These are phyloP conservation scores for Drosophila neotestacea DNA, from an alignment of 2,888 invertebrate genomes.

Conservation along the genomic window DNA sequence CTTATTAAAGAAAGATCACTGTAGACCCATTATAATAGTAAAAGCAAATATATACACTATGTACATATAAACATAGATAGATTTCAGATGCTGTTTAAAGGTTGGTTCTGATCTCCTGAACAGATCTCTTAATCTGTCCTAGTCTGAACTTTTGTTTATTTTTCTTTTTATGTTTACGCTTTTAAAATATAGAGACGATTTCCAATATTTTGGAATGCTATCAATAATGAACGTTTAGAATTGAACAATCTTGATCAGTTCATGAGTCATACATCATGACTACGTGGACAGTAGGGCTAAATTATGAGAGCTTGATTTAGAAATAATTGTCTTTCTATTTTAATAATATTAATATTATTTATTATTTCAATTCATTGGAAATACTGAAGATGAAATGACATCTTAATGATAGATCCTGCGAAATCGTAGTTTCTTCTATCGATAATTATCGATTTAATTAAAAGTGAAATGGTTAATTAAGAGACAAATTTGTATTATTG, in stretches of 20 bases:
- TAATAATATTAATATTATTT: background rate
- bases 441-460: background rate
- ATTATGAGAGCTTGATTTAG: background rate
- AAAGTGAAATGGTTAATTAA: no score
- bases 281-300: no score
- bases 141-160: no score
- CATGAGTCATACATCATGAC: no score
- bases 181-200: background rate
- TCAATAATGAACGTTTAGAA: background rate
- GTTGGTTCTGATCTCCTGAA: background rate
- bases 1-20: slow-evolving; percentile 18
- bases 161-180: no score
- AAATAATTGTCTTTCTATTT: background rate
- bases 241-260: no score
- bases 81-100: background rate
- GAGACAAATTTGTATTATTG: background rate
- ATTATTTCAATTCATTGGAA: background rate
- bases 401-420: background rate
- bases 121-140: background rate
- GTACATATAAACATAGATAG: no score
- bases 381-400: background rate
- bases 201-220: background rate
- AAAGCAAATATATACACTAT: background rate
- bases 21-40: background rate
- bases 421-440: background rate